Evolutionary conservation across 2,113 vertebrate genomes (phyloP), one percentile per base, ranked within the genome.

Genomic region (Chionodraco myersi): DNA sequence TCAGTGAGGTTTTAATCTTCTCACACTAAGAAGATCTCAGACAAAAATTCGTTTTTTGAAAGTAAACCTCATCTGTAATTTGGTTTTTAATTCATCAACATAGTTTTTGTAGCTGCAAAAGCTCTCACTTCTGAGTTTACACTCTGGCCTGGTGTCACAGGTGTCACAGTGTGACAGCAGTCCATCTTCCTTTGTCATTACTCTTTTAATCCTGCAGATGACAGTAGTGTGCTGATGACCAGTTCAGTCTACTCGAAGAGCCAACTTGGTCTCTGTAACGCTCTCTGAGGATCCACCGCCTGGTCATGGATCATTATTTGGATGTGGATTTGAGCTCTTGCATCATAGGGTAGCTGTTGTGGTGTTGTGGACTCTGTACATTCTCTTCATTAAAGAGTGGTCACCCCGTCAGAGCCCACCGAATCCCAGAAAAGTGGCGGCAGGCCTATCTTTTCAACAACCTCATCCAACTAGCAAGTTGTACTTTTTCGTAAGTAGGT

Each of bases 131-230:
- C 23, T 76, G 15, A 3, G 18, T 51, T 41, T 34, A 48, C 23
- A 10, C 10, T 63, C 59, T 47, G 52, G 51, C 36, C 34, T 12
- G n/a, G 1, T 15, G 75, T 51, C 34, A 14, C 34, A 48, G 45
- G 3, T 36, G 15, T 74, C 13, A 36, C 61, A 54, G 23, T 59
- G 4, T 64, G 70, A 61, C 18, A 66, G 45, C 11, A 3, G 5
- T 45, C 45, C 36, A 0, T 67, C 23, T 54, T 52, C 3, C 5
- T 26, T 52, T 89, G 79, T 67, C 56, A 74, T 86, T 82, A 26
- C 80, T 70, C 7, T 5, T 70, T 49, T 60, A 15, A n/a, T 82
- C 89, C 91, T 89, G 87, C 81, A 91, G 91, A 75, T 82, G 89
- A 82, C 91, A 89, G 86, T 52, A 83, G 80, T n/a, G 82, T 75